Percentiles rank a stretch among this genome's conserved stretches.
Conservation (phyloP, 2,113 vertebrate genomes). For the Ceyx cyanopectus region DNA sequence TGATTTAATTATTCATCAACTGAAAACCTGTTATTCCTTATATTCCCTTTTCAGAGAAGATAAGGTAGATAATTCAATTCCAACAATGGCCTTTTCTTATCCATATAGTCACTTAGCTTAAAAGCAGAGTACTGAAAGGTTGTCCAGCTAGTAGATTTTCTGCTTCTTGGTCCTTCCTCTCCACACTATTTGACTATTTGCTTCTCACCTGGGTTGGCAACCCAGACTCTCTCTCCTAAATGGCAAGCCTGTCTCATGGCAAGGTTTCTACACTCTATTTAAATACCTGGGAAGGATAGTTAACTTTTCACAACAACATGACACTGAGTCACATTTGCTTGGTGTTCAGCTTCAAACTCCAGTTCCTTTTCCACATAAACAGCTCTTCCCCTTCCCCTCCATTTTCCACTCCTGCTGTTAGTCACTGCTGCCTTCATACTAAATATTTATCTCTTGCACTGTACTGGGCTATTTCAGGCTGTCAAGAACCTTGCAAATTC, state of each 20-base stretch:
- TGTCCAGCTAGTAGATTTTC: background rate
- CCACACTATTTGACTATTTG: background rate
- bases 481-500: background rate
- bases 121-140: background rate
- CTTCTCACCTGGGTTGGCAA: background rate
- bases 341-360: background rate
- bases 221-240: background rate
- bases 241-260: background rate
- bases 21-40: background rate
- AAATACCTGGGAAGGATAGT: background rate
- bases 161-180: background rate
- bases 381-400: background rate
- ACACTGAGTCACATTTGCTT: conserved; percentile 1
- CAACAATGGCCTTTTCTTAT: background rate
- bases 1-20: background rate
- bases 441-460: background rate
- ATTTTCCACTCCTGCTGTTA: conserved; percentile 11
- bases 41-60: background rate
- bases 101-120: background rate
- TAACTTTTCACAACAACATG: background rate
- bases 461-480: background rate
- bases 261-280: background rate
- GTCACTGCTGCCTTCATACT: background rate
- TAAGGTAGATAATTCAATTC: background rate
- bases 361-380: background rate